Base-by-base conservation (phyloP, 1,140 invertebrate genomes). In the Tetramorium parvispinum region DNA sequence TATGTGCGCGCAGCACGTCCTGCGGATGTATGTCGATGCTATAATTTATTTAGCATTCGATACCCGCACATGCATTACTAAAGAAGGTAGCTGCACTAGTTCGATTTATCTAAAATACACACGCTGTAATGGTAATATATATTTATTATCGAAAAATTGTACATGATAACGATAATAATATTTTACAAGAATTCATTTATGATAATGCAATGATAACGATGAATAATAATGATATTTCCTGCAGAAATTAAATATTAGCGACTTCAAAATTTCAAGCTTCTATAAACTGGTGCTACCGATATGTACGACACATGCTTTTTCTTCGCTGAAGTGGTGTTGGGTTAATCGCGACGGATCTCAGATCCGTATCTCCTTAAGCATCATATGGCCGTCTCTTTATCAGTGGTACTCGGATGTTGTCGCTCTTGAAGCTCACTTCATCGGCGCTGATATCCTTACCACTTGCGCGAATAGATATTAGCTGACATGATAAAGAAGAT, bases 21-120 rank as follows among this genome's bases (percentile, higher is more conserved):
- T 6, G 43, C 10, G 43, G 49, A 4, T 46, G 8, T 27, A 32
- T 68, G 21, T 43, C n/a, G n/a, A n/a, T 21, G 11, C n/a, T 7
- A 18, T 75, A 75, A 78, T 78, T 78, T 78, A 78, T 78, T 63
- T 59, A 61, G 75, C 40, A 43, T 40, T 10, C 75, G 75, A 75
- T 75, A 75, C 32, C 51, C 3, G 53, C 53, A 24, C 53, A 57
- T 75, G 37, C n/a, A 75, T 75, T 57, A 75, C 7, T 75, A 4
- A 75, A 1, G 53, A 24, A 24, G 13, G n/a, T 10, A 57, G n/a
- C n/a, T 57, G 13, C n/a, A 3, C 37, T 43, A 24, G 53, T 75
- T 75, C 37, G 32, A 75, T 40, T 37, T 40, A n/a, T 43, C 53
- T 40, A 40, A 75, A 75, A 57, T 75, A 75, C 27, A 21, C 32